Evolutionary conservation across 2,113 vertebrate species (phyloP), one percentile per base, ranked within the genome.

Genomic region (Ornithorhynchus anatinus): DNA sequence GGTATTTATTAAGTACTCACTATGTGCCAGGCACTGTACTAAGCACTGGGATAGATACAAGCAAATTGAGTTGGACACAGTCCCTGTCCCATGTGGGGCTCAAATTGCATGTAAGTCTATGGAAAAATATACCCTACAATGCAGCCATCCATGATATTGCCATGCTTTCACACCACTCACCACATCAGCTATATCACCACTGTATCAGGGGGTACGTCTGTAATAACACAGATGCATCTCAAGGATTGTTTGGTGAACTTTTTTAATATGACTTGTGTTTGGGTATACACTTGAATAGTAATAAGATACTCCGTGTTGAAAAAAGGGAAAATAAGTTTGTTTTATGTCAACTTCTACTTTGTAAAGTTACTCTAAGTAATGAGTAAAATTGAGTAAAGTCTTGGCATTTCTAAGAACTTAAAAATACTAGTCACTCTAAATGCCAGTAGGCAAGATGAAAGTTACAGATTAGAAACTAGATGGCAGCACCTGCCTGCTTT

Each of bases 401-500:
- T 5, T 69, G 67, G 47, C 31, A 32, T 51, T 69, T 54, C n/a
- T 48, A 48, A 38, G 43, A 69, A 53, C 23, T 60, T 54, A n/a
- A 25, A 70, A 12, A 57, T 51, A 67, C 48, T n/a, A n/a, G n/a
- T n/a, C n/a, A 48, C 19, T 51, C 59, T 53, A 74, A 66, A n/a
- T 0, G 0, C 2, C 65, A 52, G 50, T 29, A 76, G 69, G 74
- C 53, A 80, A 51, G 45, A 76, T 39, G 54, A 73, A 62, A 70
- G 14, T 35, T 71, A 75, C 47, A 65, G 40, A 64, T 71, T 51
- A 29, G 81, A 84, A 85, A 73, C 87, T 87, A 89, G 85, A 84
- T 86, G 86, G 88, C 88, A 92, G 86, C 85, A 88, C 67, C 40
- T 86, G 53, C 77, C 76, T 69, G 71, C 68, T 72, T 80, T 86